A percentile compares a stretch with the other conserved stretches of the same genome.
phyloP scores from a whole-genome alignment of 2,113 vertebrate genomes.

The Dipodomys ordii region DNA sequence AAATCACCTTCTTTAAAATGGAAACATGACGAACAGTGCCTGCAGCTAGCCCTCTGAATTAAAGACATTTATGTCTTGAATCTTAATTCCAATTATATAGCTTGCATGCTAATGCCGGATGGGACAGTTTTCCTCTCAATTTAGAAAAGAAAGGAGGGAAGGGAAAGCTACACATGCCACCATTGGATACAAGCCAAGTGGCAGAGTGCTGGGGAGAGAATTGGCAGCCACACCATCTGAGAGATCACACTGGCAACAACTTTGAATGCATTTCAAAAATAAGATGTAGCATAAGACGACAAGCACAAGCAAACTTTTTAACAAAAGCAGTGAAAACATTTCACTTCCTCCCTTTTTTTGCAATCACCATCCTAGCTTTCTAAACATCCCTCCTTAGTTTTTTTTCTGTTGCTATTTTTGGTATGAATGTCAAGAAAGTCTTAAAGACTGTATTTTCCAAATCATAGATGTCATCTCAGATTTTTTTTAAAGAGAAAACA shows the following conservation, averaged over 20 bases:
- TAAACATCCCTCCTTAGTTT: conserved; percentile 82
- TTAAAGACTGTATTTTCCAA: conserved; percentile 77
- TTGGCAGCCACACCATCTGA: conserved; percentile 70
- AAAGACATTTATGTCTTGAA: conserved; percentile 70
- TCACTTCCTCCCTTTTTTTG: conserved; percentile 47
- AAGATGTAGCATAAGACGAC: conserved; percentile 73
- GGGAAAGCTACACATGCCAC: conserved; percentile 72
- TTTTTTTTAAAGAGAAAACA: conserved; percentile 41
- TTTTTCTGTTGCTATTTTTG: conserved; percentile 81
- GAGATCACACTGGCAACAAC: conserved; percentile 71
- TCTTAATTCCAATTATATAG: conserved; percentile 81
- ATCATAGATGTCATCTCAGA: conserved; percentile 34
- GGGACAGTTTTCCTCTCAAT: conserved; percentile 80
- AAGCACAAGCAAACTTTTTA: conserved; percentile 84
- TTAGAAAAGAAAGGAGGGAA: conserved; percentile 63
- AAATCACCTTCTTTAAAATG: conserved; percentile 51
- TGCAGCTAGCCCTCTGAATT: conserved; percentile 75
- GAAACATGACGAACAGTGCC: conserved; percentile 42
- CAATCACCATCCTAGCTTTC: conserved; percentile 75
- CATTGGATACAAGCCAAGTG: conserved; percentile 73
- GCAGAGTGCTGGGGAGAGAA: conserved; percentile 66
- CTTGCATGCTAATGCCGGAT: conserved; percentile 70
- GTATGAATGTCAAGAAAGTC: conserved; percentile 82
- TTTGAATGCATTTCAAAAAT: conserved; percentile 74
- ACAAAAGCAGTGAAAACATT: conserved; percentile 78